A percentile compares a stretch with the other conserved stretches of the same genome.
Evolutionary conservation across 2,888 invertebrate genomes (phyloP).

Genomic region (Erpobdella octoculata): DNA sequence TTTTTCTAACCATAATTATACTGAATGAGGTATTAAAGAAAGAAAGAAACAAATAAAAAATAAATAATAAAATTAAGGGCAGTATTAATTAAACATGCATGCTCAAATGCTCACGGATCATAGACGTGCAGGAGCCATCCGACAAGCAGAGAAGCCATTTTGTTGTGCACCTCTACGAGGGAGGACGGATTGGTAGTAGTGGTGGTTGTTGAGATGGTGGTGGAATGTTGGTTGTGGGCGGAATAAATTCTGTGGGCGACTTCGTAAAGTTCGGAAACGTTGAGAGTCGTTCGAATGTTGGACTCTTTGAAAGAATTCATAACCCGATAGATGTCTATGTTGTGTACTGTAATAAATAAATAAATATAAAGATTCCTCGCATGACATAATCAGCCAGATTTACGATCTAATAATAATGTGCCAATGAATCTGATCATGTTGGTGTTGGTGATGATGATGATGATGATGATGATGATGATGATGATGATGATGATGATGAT

Average conservation of each 20-base stretch:
- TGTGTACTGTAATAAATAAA: not conserved
- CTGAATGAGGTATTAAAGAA: not conserved
- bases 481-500: too few species aligned
- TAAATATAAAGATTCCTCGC: too few species aligned
- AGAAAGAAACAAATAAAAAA: not conserved
- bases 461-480: too few species aligned
- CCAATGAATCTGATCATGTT: too few species aligned
- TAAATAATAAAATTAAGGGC: not conserved
- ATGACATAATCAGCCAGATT: too few species aligned
- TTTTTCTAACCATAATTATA: too few species aligned
- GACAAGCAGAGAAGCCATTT: not conserved
- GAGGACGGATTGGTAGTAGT: not conserved
- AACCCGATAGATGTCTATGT: not conserved
- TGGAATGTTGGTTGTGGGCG: not conserved
- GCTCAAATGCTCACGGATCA: not conserved
- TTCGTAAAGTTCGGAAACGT: not conserved
- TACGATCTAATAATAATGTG: too few species aligned
- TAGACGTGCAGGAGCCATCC: slow-evolving; percentile 14
- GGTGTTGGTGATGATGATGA: too few species aligned
- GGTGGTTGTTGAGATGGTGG: not conserved
- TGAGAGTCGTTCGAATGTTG: not conserved
- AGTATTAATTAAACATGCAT: not conserved
- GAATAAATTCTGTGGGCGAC: not conserved
- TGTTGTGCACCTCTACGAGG: not conserved
- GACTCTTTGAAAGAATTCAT: not conserved